phyloP scores from a whole-genome alignment of 2,113 vertebrate genomes.

The Phrynosoma platyrhinos region DNA sequence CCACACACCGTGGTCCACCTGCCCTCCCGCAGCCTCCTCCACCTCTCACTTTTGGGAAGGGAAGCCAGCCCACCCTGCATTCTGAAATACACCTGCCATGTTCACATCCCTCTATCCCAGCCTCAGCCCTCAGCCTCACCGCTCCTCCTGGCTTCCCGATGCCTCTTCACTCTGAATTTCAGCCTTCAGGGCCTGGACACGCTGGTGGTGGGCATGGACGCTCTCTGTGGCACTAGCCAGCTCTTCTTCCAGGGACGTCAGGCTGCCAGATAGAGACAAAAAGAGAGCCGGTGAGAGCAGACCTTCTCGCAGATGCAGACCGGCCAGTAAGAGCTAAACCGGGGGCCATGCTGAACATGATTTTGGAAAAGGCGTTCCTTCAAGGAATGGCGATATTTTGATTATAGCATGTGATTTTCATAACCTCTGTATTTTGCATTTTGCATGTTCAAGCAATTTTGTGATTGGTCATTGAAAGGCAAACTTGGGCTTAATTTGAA shows the following conservation, averaged over 20 bases:
- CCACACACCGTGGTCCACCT: not conserved
- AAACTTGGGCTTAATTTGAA: no score
- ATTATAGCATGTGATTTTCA: no score
- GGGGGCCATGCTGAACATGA: no score
- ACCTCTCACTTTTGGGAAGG: not conserved
- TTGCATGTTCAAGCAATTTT: no score
- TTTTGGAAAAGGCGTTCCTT: no score
- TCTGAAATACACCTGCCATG: not conserved
- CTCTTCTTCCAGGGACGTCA: constrained; percentile 86
- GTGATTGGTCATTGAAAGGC: no score
- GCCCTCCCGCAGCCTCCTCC: not conserved
- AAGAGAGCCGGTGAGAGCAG: not conserved
- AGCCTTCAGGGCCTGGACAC: constrained; percentile 79
- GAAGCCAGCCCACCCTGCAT: no score
- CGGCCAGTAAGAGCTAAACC: not conserved
- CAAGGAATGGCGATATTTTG: no score
- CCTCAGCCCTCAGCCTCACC: constrained; percentile 61
- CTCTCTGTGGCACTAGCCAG: constrained; percentile 73
- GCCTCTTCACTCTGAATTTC: constrained; percentile 81
- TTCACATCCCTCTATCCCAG: not conserved
- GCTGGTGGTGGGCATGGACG: constrained; percentile 78
- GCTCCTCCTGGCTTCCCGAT: constrained; percentile 49
- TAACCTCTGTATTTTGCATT: no score
- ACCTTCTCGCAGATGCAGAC: no score
- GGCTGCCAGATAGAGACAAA: constrained; percentile 42